These are phyloP conservation scores for Manis pentadactyla DNA, from an alignment of 2,797 vertebrate genomes.

Conservation along the genomic window DNA sequence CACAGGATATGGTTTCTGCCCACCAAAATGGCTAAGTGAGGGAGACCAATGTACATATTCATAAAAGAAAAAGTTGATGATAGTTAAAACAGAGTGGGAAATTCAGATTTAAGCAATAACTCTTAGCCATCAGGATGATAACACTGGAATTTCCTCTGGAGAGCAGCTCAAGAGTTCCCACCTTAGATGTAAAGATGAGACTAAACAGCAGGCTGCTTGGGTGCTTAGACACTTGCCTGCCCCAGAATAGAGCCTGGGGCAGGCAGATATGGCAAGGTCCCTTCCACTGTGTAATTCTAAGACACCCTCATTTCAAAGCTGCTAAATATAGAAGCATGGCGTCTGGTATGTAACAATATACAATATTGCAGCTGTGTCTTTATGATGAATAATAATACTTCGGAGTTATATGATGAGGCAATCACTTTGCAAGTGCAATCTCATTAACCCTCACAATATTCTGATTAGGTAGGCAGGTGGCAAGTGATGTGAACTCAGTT, in stretches of 20 bases:
- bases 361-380: slow-evolving; percentile 82
- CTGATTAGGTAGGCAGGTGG: slow-evolving; percentile 84
- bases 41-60: neutral
- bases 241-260: slow-evolving; percentile 15
- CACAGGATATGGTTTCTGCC: neutral
- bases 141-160: neutral
- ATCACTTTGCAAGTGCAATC: slow-evolving; percentile 78
- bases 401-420: slow-evolving; percentile 81
- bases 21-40: neutral
- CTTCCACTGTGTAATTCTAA: slow-evolving; percentile 77
- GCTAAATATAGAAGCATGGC: slow-evolving; percentile 79
- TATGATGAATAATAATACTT: slow-evolving; percentile 82
- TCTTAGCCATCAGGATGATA: neutral
- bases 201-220: neutral
- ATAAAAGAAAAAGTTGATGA: neutral
- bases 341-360: slow-evolving; percentile 83
- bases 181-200: neutral
- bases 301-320: slow-evolving; percentile 72
- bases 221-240: neutral
- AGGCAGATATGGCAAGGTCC: neutral
- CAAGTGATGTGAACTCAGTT: slow-evolving; percentile 76
- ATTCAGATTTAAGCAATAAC: neutral
- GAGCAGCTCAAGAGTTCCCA: neutral
- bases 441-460: slow-evolving; percentile 81
- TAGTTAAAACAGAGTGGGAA: neutral